Conservation (phyloP, 2,113 vertebrate genomes). For the Carollia perspicillata region DNA sequence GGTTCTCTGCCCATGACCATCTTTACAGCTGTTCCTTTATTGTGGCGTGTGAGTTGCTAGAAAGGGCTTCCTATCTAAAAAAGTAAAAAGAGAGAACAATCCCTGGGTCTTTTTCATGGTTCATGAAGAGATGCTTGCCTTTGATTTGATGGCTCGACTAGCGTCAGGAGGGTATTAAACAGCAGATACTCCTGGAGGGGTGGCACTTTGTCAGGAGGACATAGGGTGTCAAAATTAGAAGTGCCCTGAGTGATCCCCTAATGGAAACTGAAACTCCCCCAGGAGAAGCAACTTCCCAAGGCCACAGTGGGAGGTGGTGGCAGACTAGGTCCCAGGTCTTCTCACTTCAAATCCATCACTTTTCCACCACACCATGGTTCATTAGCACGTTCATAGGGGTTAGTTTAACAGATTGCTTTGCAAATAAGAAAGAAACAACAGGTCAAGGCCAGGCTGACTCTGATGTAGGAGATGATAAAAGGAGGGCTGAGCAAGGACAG, state of each 20-base stretch:
- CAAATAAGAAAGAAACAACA: not conserved
- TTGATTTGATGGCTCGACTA: not conserved
- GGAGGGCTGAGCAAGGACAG: not conserved
- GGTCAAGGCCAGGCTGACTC: not conserved
- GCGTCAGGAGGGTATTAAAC: not conserved
- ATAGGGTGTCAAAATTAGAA: not conserved
- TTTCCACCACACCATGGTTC: not conserved
- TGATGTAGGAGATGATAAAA: not conserved
- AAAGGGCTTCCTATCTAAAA: constrained; percentile 16
- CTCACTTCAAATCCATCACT: not conserved
- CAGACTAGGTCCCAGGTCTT: not conserved
- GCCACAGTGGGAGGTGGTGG: not conserved
- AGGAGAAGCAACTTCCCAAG: not conserved
- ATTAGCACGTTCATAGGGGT: not conserved
- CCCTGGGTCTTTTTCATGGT: not conserved
- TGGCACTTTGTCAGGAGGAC: not conserved
- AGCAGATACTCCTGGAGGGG: not conserved
- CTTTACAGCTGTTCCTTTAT: not conserved
- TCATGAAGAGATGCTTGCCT: not conserved
- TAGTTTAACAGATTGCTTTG: not conserved
- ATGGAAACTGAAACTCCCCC: not conserved
- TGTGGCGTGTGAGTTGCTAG: not conserved
- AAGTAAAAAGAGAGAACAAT: not conserved
- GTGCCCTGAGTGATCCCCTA: not conserved
- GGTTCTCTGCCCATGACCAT: not conserved